These are phyloP conservation scores for Boleophthalmus pectinirostris DNA, from an alignment of 2,113 vertebrate species.

Conservation along the genomic window DNA sequence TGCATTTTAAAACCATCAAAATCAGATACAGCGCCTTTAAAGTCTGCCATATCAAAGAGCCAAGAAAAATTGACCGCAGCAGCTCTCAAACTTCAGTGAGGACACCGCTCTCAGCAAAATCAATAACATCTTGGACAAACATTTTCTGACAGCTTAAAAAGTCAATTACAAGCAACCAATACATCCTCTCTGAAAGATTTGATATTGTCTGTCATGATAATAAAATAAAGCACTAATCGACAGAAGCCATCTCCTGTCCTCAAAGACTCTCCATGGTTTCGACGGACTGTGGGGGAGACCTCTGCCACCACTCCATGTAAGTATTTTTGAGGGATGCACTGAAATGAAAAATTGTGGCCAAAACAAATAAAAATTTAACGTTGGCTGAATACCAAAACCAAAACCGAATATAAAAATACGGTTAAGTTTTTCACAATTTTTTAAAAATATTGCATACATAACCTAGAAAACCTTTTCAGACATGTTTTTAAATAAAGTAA, in stretches of 20 bases:
- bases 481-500: too few species aligned
- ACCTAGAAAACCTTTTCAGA: too few species aligned
- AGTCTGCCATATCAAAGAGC: constrained; percentile 3
- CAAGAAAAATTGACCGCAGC: background rate
- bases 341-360: too few species aligned
- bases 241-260: constrained; percentile 34
- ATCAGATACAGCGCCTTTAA: background rate
- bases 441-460: too few species aligned
- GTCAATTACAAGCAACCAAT: constrained; percentile 23
- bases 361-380: too few species aligned
- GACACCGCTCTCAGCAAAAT: background rate
- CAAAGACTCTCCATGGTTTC: constrained; percentile 30
- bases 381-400: too few species aligned
- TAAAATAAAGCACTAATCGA: constrained; percentile 23
- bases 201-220: constrained; percentile 11
- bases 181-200: background rate
- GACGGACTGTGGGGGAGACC: background rate
- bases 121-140: constrained; percentile 1
- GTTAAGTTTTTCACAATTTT: too few species aligned
- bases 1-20: background rate
- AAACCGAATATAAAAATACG: too few species aligned
- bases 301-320: too few species aligned
- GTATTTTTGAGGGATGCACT: too few species aligned
- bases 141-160: constrained; percentile 6
- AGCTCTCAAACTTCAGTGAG: background rate